Percentiles rank a stretch among this genome's conserved stretches.
phyloP scores from a whole-genome alignment of 2,113 vertebrate species.

The Rhinichthys klamathensis region DNA sequence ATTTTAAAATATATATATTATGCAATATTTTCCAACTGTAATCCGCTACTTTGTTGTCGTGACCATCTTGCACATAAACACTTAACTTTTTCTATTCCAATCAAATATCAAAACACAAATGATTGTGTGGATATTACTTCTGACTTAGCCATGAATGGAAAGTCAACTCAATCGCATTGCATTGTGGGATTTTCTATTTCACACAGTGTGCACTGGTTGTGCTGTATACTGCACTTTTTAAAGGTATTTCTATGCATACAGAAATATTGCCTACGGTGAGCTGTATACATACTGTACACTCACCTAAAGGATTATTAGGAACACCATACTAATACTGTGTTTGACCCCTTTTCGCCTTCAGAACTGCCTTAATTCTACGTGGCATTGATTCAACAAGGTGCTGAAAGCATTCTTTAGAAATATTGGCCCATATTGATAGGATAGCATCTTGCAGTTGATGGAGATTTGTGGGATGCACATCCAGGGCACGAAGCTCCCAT shows the following conservation, averaged over 20 bases:
- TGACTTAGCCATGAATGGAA: background rate
- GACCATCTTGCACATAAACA: too few relatives aligned
- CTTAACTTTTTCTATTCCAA: background rate
- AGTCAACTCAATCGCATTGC: background rate
- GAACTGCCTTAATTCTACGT: too few relatives aligned
- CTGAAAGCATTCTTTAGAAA: too few relatives aligned
- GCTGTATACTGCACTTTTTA: background rate
- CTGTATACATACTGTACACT: background rate
- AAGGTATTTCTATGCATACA: background rate
- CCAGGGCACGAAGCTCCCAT: too few relatives aligned
- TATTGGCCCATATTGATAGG: too few relatives aligned
- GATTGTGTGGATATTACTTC: background rate
- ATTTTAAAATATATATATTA: background rate
- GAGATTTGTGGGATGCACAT: too few relatives aligned
- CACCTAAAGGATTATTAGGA: too few relatives aligned
- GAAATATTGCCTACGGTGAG: background rate
- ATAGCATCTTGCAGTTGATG: too few relatives aligned
- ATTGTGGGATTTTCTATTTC: background rate
- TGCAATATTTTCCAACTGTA: background rate
- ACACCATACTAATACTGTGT: too few relatives aligned
- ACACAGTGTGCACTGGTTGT: background rate
- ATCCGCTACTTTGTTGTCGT: background rate
- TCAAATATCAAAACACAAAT: background rate
- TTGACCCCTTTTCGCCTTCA: too few relatives aligned
- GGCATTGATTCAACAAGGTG: too few relatives aligned